A percentile compares a stretch with the other conserved stretches of the same genome.
phyloP scores from a whole-genome alignment of 2,797 vertebrate species.

The Gallinago nigripennis region DNA sequence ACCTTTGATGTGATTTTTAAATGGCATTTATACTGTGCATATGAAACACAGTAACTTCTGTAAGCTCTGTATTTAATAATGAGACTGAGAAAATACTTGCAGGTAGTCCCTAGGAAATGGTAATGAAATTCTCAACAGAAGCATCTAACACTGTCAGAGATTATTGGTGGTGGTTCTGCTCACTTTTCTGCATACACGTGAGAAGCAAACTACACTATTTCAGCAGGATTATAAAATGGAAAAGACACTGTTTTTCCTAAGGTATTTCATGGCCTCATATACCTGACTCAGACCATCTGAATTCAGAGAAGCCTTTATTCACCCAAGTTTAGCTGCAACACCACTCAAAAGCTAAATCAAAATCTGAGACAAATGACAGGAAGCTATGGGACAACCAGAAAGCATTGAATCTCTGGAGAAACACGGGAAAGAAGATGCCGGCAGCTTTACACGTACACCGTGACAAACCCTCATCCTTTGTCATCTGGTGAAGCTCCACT shows the following conservation, averaged over 20 bases:
- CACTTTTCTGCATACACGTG: not conserved
- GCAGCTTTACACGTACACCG: not conserved
- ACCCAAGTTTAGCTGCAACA: not conserved
- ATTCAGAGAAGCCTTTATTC: not conserved
- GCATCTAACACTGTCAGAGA: not conserved
- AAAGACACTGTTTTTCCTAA: not conserved
- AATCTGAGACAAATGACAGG: not conserved
- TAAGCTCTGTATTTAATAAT: constrained; percentile 3
- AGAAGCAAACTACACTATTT: not conserved
- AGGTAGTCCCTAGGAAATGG: not conserved
- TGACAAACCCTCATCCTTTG: not conserved
- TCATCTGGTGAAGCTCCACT: not conserved
- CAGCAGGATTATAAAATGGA: not conserved
- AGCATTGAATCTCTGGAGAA: not conserved
- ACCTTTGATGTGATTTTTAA: constrained; percentile 27
- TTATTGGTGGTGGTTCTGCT: not conserved
- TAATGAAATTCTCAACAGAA: constrained; percentile 8
- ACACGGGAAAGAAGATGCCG: not conserved
- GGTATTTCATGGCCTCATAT: not conserved
- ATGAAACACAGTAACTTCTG: not conserved
- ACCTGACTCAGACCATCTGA: not conserved
- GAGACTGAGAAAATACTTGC: constrained; percentile 11
- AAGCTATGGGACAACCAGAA: not conserved
- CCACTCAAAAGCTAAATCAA: not conserved
- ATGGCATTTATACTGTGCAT: not conserved